Percentiles rank a stretch among this genome's conserved stretches.
phyloP scores from a whole-genome alignment of 1,140 invertebrate species.

The Drosophila orena region DNA sequence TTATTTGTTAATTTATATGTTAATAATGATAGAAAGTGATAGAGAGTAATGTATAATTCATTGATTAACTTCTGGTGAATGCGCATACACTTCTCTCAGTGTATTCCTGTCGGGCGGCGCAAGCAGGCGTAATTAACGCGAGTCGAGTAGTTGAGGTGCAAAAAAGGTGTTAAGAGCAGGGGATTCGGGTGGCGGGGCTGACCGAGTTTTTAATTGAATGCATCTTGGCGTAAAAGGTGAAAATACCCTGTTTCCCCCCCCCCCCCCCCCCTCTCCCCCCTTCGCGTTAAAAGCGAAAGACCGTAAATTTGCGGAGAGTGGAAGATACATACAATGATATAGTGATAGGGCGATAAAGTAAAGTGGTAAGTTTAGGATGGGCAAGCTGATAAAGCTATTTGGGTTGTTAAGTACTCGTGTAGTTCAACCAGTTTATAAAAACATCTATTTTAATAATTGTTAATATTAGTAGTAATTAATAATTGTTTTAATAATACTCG shows the following conservation, averaged over 20 bases:
- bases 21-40: too few species aligned
- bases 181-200: conserved; percentile 10
- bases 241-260: conserved; percentile 46
- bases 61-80: too few species aligned
- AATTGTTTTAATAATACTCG: background rate
- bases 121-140: conserved; percentile 69
- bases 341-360: background rate
- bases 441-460: background rate
- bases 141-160: conserved; percentile 24
- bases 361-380: too few species aligned
- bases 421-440: too few species aligned
- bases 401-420: too few species aligned
- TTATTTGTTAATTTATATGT: too few species aligned
- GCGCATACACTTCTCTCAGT: conserved; percentile 3
- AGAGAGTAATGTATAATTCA: background rate
- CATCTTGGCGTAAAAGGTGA: conserved; percentile 76
- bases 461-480: too few species aligned
- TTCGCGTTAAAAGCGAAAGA: background rate
- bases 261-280: too few species aligned
- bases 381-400: background rate
- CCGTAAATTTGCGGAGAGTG: background rate
- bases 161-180: conserved; percentile 31
- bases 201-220: conserved; percentile 78
- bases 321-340: background rate
- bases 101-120: conserved; percentile 31